Evolutionary conservation across 2,113 vertebrate species (phyloP).

Genomic region (Amblyornis subalaris): DNA sequence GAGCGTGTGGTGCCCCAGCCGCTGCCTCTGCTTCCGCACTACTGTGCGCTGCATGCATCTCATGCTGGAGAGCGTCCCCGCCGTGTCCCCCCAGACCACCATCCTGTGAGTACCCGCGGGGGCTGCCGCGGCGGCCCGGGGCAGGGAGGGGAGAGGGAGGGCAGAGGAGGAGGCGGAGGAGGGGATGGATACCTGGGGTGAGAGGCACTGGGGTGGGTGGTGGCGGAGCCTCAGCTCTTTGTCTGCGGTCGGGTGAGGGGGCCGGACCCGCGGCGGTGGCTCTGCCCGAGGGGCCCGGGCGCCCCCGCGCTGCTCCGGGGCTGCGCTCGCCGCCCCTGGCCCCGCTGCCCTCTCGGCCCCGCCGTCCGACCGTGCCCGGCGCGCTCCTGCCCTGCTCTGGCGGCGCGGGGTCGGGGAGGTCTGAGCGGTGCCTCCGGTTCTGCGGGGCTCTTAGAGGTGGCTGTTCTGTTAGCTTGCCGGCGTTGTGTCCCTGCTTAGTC

Average conservation of each 20-base stretch:
- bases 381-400: not conserved
- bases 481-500: not conserved
- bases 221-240: not conserved
- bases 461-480: not conserved
- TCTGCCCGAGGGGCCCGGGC: not conserved
- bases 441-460: not conserved
- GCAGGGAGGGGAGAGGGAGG: not conserved
- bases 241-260: not conserved
- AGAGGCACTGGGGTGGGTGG: not conserved
- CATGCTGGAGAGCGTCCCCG: constrained; percentile 88
- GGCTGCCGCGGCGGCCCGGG: not conserved
- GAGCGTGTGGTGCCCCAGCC: constrained; percentile 85
- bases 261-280: not conserved
- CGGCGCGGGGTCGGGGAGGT: not conserved
- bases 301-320: not conserved
- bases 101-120: constrained; percentile 84
- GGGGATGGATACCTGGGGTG: not conserved
- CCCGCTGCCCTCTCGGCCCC: not conserved
- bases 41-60: constrained; percentile 98
- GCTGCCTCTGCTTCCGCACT: constrained; percentile 93
- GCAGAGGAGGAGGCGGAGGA: not conserved
- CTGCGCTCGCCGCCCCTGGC: not conserved
- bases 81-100: constrained; percentile 87
- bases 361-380: not conserved
- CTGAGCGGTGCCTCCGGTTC: not conserved